Conservation (phyloP, 2,888 invertebrate genomes). For the Cheilosia variabilis region DNA sequence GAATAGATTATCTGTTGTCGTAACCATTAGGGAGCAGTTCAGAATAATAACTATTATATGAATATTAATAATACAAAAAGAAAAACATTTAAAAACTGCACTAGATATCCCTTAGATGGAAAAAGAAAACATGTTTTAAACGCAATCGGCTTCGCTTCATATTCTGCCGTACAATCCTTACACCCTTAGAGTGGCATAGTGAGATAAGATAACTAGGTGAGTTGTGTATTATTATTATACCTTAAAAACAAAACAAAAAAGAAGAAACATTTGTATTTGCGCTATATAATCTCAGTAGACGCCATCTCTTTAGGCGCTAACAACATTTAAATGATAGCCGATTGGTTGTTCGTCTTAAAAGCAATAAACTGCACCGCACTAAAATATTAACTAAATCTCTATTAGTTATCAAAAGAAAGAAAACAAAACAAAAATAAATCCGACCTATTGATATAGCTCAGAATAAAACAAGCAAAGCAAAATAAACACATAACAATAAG, state of each 20-base stretch:
- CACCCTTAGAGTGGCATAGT: conserved; percentile 69
- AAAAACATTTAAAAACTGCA: conserved; percentile 38
- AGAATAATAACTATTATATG: conserved; percentile 32
- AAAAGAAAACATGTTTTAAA: conserved; percentile 39
- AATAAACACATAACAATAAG: conserved; percentile 55
- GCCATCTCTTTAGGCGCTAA: conserved; percentile 65
- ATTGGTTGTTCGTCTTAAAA: conserved; percentile 58
- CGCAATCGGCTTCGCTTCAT: conserved; percentile 72
- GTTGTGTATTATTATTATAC: conserved; percentile 51
- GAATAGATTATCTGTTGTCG: conserved; percentile 40
- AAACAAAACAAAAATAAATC: conserved; percentile 53
- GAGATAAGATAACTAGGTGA: conserved; percentile 43
- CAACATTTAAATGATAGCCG: conserved; percentile 49
- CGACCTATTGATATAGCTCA: conserved; percentile 72
- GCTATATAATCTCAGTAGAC: conserved; percentile 30
- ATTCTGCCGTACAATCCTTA: conserved; percentile 72
- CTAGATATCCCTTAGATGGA: conserved; percentile 52
- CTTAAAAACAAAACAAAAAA: conserved; percentile 8
- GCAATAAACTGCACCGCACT: conserved; percentile 55
- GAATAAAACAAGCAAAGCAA: conserved; percentile 14
- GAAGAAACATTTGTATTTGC: conserved; percentile 41
- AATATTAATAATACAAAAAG: conserved; percentile 28
- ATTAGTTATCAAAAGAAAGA: conserved; percentile 33
- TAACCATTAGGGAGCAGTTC: conserved; percentile 59
- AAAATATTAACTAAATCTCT: conserved; percentile 43